Conservation (phyloP, 2,113 vertebrate genomes). For the Turnix velox region DNA sequence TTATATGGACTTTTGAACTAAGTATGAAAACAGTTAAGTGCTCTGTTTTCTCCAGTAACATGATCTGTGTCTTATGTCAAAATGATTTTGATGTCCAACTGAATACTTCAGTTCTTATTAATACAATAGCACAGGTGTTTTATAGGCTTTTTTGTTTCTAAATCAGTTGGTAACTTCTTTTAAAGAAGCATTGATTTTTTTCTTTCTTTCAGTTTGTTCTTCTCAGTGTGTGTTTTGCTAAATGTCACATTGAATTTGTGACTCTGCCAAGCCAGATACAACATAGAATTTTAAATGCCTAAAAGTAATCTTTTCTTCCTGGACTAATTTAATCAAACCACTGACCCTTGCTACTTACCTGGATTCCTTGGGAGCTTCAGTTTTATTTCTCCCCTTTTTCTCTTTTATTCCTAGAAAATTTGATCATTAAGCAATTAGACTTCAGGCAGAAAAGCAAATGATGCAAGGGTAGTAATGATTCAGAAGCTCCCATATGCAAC, state of each 20-base stretch:
- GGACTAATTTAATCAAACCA: neutral
- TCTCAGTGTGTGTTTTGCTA: neutral
- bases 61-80: neutral
- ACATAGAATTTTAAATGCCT: constrained; percentile 1
- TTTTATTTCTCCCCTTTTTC: neutral
- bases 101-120: neutral
- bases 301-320: neutral
- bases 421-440: neutral
- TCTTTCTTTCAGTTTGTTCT: neutral
- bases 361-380: neutral
- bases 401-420: neutral
- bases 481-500: constrained; percentile 32
- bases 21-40: neutral
- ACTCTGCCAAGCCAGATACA: neutral
- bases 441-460: constrained; percentile 7
- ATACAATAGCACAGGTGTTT: neutral
- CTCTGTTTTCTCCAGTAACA: neutral
- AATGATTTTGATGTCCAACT: neutral
- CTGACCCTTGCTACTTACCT: constrained; percentile 1
- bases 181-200: constrained; percentile 55
- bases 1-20: neutral
- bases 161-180: constrained; percentile 50
- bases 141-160: constrained; percentile 41
- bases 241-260: constrained; percentile 57
- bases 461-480: neutral